A percentile compares a stretch with the other conserved stretches of the same genome.
Evolutionary conservation across 2,797 vertebrate genomes (phyloP).

Genomic region (Xenopus petersii): DNA sequence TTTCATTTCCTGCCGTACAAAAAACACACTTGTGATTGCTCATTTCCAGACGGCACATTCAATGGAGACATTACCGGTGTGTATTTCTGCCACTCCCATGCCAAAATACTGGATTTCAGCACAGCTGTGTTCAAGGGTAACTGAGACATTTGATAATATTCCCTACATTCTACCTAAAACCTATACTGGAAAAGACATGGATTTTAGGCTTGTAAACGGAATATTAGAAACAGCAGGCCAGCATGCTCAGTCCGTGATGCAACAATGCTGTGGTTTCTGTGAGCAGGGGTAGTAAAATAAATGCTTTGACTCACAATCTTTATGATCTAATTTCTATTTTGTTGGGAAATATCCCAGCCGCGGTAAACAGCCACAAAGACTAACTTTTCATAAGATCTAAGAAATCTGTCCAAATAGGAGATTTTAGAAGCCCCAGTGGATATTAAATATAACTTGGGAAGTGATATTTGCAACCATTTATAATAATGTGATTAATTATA

Average conservation of each 20-base stretch:
- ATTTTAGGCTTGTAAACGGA: background rate
- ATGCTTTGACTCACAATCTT: background rate
- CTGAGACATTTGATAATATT: background rate
- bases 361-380: background rate
- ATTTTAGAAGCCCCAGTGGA: background rate
- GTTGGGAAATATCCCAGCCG: background rate
- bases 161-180: background rate
- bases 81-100: background rate
- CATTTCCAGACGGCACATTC: background rate
- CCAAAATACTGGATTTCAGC: background rate
- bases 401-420: background rate
- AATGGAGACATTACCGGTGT: background rate
- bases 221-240: background rate
- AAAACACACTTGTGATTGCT: background rate
- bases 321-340: background rate
- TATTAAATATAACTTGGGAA: background rate
- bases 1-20: background rate
- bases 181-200: background rate
- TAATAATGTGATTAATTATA: too few species aligned
- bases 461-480: background rate
- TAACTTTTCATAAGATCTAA: background rate
- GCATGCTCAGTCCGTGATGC: background rate
- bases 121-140: background rate
- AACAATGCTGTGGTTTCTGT: background rate
- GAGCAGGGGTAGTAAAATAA: background rate